Percentiles rank a stretch among this genome's conserved stretches.
Evolutionary conservation across 2,113 vertebrate genomes (phyloP).

Genomic region (Protobothrops mucrosquamatus): DNA sequence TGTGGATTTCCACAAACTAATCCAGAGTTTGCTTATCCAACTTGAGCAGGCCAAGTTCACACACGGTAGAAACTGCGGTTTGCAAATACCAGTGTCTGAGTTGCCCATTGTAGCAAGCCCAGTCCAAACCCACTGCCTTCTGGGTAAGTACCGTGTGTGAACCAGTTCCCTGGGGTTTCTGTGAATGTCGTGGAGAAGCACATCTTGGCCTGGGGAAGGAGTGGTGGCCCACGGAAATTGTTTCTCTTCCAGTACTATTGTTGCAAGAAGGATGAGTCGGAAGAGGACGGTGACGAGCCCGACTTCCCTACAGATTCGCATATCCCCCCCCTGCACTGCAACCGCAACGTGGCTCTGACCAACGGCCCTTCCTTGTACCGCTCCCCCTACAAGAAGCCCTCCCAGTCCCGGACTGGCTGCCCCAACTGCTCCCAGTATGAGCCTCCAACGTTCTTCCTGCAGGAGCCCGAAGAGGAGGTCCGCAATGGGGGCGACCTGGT

Average conservation of each 20-base stretch:
- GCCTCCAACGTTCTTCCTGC: constrained; percentile 83
- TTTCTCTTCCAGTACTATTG: constrained; percentile 85
- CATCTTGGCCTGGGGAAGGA: neutral
- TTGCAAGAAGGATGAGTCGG: constrained; percentile 91
- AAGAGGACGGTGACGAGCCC: constrained; percentile 97
- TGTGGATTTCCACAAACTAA: neutral
- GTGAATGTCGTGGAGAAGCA: neutral
- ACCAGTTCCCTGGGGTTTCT: neutral
- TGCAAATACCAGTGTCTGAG: neutral
- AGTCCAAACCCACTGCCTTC: neutral
- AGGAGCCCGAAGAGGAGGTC: constrained; percentile 80
- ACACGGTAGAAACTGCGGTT: neutral
- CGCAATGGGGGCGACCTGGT: constrained; percentile 85
- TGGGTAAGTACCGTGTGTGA: neutral
- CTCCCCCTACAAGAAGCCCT: constrained; percentile 75
- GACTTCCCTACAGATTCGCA: constrained; percentile 90
- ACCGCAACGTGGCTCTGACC: constrained; percentile 86
- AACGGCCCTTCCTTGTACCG: constrained; percentile 86
- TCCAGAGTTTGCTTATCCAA: neutral
- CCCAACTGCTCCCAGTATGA: constrained; percentile 84
- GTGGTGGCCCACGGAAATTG: neutral
- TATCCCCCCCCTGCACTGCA: constrained; percentile 87
- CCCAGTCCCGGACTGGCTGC: constrained; percentile 81
- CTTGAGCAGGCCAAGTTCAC: neutral
- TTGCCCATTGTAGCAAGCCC: neutral